Evolutionary conservation across 2,113 vertebrate species (phyloP).

Genomic region (Gracilinanus agilis): DNA sequence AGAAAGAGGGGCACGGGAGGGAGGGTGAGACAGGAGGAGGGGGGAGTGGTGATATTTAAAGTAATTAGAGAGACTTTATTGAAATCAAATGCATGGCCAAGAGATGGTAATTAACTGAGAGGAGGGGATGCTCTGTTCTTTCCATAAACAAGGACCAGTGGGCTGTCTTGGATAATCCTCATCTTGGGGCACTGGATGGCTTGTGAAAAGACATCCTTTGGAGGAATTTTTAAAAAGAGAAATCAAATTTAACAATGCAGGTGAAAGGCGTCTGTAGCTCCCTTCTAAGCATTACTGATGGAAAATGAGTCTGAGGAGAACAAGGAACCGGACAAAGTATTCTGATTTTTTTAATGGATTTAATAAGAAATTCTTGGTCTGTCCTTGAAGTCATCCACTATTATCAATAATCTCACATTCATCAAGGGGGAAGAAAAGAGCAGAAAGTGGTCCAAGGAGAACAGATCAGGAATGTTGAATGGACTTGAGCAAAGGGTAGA

Average conservation of each 20-base stretch:
- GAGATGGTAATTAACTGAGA: constrained; percentile 56
- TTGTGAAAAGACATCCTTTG: not conserved
- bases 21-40: constrained; percentile 25
- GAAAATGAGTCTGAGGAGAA: not conserved
- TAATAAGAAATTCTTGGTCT: not conserved
- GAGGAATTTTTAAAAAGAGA: not conserved
- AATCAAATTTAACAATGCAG: not conserved
- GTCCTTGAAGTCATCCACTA: not conserved
- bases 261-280: not conserved
- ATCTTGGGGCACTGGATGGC: constrained; percentile 32
- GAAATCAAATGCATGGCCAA: constrained; percentile 70
- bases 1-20: constrained; percentile 57
- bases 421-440: not conserved
- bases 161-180: constrained; percentile 58
- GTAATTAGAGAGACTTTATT: constrained; percentile 74
- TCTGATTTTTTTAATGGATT: not conserved
- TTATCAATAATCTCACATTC: not conserved
- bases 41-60: constrained; percentile 59
- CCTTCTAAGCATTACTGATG: too few species aligned
- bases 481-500: not conserved
- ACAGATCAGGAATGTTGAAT: not conserved
- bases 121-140: constrained; percentile 20
- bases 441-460: not conserved
- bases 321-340: not conserved
- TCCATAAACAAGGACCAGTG: constrained; percentile 1